phyloP scores from a whole-genome alignment of 2,113 vertebrate species.

The Neolamprologus devosi region DNA sequence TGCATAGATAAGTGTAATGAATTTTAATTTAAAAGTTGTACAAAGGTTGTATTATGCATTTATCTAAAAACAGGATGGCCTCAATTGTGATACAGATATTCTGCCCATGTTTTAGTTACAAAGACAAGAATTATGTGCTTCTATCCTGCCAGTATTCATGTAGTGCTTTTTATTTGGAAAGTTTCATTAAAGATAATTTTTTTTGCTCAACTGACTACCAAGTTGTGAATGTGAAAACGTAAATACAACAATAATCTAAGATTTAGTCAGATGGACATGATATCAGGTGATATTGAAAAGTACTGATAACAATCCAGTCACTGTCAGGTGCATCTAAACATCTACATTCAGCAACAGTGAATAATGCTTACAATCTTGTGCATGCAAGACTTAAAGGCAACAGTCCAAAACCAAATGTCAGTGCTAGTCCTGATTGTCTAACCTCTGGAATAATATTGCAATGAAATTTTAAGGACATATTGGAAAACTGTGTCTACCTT shows the following conservation, averaged over 20 bases:
- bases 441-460: not conserved
- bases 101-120: not conserved
- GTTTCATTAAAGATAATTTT: rapidly evolving
- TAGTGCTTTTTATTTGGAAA: not conserved
- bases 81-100: not conserved
- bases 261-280: not conserved
- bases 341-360: not conserved
- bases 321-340: not conserved
- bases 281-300: not conserved
- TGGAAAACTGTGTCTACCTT: not conserved
- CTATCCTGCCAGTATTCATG: not conserved
- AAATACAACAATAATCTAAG: not conserved
- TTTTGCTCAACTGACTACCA: not conserved
- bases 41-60: not conserved
- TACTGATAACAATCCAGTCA: not conserved
- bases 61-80: not conserved
- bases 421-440: not conserved
- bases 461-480: not conserved
- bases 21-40: not conserved
- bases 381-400: not conserved
- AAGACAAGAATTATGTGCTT: not conserved
- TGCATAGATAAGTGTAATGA: not conserved
- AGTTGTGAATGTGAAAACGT: not conserved
- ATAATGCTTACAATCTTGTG: not conserved
- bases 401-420: not conserved